Evolutionary conservation across 1,140 invertebrate species (phyloP).

Genomic region (Linepithema humile): DNA sequence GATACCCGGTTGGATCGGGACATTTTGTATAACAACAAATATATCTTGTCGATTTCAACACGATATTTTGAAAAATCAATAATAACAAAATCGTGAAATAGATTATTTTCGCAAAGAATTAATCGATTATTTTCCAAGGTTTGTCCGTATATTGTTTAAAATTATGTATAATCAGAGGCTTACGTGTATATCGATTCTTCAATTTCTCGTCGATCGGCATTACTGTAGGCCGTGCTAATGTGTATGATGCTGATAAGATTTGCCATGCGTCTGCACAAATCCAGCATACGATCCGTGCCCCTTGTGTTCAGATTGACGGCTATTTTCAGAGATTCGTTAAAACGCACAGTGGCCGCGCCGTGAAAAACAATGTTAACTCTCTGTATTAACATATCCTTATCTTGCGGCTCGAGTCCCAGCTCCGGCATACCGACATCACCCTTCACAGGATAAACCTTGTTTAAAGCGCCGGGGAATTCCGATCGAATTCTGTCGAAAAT

Average conservation of each 20-base stretch:
- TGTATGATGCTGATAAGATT: slow-evolving; percentile 91
- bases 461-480: slow-evolving; percentile 87
- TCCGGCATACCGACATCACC: slow-evolving; percentile 89
- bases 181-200: slow-evolving; percentile 90
- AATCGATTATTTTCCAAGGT: too few species aligned
- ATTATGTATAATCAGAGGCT: neutral
- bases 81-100: neutral
- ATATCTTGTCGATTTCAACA: neutral
- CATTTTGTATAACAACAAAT: too few species aligned
- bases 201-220: slow-evolving; percentile 89
- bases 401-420: slow-evolving; percentile 87
- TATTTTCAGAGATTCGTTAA: slow-evolving; percentile 90
- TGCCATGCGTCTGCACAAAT: slow-evolving; percentile 88
- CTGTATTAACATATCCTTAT: slow-evolving; percentile 86
- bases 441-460: slow-evolving; percentile 91
- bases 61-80: too few species aligned
- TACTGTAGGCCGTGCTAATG: slow-evolving; percentile 95
- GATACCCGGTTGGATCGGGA: too few species aligned
- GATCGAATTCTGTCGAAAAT: slow-evolving; percentile 90
- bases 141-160: too few species aligned
- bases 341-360: slow-evolving; percentile 93
- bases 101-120: neutral
- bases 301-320: slow-evolving; percentile 90
- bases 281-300: slow-evolving; percentile 88
- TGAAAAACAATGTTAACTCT: slow-evolving; percentile 96